A percentile compares a stretch with the other conserved stretches of the same genome.
phyloP scores from a whole-genome alignment of 2,888 invertebrate species.

The Rhabditoides inermis region DNA sequence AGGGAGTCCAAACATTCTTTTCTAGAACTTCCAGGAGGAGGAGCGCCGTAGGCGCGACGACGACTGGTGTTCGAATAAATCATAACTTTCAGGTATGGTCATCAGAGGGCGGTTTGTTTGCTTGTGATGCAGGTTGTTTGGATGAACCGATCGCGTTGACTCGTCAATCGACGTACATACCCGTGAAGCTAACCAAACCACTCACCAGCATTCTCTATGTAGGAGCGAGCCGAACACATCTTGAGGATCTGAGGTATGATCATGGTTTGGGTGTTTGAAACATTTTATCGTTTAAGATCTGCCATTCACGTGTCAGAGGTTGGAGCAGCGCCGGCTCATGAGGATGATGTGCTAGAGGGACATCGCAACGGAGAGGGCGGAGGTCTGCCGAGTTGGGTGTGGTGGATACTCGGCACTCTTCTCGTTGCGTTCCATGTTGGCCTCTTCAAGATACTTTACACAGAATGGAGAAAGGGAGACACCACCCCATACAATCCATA shows the following conservation, averaged over 20 bases:
- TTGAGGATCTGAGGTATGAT: conserved; percentile 70
- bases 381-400: conserved; percentile 80
- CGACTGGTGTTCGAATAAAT: too few species aligned
- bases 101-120: conserved; percentile 54
- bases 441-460: conserved; percentile 80
- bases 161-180: conserved; percentile 35
- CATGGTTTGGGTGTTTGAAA: not conserved
- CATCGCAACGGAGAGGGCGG: conserved; percentile 71
- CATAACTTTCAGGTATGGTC: conserved; percentile 18
- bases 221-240: conserved; percentile 77
- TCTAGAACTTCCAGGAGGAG: too few species aligned
- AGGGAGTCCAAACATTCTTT: too few species aligned
- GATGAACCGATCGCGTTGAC: conserved; percentile 66
- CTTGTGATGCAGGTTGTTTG: conserved; percentile 86
- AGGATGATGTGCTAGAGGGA: conserved; percentile 77
- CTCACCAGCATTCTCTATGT: conserved; percentile 81
- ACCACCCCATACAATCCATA: conserved; percentile 37
- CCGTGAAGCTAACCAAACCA: conserved; percentile 61
- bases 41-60: too few species aligned
- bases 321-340: conserved; percentile 73
- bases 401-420: conserved; percentile 78
- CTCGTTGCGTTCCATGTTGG: conserved; percentile 85
- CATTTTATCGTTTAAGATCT: conserved; percentile 7
- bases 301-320: conserved; percentile 35
- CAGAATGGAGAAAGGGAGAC: conserved; percentile 34